Evolutionary conservation across 2,888 invertebrate genomes (phyloP).

Genomic region (Platycnemis pennipes): DNA sequence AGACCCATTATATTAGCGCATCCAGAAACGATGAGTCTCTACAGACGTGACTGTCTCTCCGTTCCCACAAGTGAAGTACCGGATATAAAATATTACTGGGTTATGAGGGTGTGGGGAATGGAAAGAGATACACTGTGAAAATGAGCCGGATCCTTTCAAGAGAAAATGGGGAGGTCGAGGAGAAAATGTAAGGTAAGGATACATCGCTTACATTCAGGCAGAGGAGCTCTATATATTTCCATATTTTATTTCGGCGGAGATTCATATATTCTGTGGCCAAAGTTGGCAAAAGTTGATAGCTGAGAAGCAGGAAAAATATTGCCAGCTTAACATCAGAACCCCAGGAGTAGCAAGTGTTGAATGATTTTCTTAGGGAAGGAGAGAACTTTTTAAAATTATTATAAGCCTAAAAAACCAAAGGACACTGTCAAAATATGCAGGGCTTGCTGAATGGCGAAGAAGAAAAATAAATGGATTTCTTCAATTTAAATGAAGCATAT

Average conservation of each 20-base stretch:
- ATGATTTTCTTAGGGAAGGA: not conserved
- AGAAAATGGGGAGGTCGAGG: not conserved
- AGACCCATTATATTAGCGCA: not conserved
- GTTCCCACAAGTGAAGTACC: not conserved
- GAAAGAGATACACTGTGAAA: not conserved
- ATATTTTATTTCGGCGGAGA: not conserved
- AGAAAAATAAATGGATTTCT: no score
- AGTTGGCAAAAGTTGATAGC: not conserved
- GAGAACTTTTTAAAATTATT: no score
- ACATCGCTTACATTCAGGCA: not conserved
- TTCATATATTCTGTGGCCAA: not conserved
- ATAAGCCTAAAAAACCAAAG: no score
- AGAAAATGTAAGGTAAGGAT: not conserved
- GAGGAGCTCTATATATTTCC: not conserved
- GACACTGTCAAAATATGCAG: no score
- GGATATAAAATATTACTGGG: not conserved
- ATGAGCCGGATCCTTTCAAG: not conserved
- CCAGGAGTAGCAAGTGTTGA: not conserved
- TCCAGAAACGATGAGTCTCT: not conserved
- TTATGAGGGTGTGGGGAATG: not conserved
- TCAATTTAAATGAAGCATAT: no score
- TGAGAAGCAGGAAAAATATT: not conserved
- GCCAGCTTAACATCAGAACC: not conserved
- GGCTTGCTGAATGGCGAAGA: no score
- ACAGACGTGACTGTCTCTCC: not conserved